A percentile compares a stretch with the other conserved stretches of the same genome.
Conservation (phyloP, 2,888 invertebrate species). For the Stegophylla sp. region DNA sequence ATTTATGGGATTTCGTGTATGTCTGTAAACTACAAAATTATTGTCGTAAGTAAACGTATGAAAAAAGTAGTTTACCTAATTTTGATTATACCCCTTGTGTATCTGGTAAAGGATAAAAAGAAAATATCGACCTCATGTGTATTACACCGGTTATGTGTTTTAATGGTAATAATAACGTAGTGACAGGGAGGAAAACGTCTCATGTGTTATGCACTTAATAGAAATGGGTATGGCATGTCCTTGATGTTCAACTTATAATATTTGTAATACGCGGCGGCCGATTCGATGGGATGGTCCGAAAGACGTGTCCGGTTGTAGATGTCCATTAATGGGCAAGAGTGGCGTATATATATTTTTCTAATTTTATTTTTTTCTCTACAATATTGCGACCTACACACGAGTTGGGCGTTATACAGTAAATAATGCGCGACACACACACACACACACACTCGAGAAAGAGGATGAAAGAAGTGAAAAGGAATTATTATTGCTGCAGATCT, state of each 20-base stretch:
- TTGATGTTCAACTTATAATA: conserved; percentile 26
- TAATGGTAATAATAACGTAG: neutral
- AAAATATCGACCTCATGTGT: neutral
- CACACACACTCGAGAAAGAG: neutral
- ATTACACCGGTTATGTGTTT: neutral
- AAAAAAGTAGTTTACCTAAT: neutral
- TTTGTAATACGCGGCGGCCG: conserved; percentile 5
- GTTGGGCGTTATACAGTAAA: conserved; percentile 2
- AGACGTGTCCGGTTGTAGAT: conserved; percentile 51
- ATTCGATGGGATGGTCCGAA: conserved; percentile 53
- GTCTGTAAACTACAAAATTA: no score
- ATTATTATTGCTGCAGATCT: neutral
- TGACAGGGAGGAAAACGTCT: conserved; percentile 37
- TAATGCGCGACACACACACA: neutral
- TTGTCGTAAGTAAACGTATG: no score
- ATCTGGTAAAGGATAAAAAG: neutral
- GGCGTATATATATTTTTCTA: conserved; percentile 27
- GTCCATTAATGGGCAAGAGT: conserved; percentile 51
- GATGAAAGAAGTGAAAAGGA: no score
- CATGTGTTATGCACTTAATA: conserved; percentile 4
- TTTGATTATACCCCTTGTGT: neutral
- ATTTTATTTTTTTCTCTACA: conserved; percentile 38
- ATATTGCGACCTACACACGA: conserved; percentile 41
- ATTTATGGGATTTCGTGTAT: no score
- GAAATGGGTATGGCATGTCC: conserved; percentile 51